phyloP scores from a whole-genome alignment of 2,888 invertebrate species.

The Pristionchus mayeri region DNA sequence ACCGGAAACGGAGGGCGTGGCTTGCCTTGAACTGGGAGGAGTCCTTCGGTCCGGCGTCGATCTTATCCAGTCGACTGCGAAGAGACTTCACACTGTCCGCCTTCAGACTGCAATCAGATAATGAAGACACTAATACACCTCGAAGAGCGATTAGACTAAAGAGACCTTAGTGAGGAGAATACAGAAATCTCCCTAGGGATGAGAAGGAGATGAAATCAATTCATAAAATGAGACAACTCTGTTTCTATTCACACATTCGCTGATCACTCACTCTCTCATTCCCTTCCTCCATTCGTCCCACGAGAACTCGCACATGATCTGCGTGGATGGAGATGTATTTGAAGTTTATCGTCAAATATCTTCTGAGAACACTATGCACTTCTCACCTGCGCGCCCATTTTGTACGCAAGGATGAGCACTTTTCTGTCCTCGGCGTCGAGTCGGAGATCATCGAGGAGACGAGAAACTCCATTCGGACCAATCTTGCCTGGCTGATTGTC shows the following conservation, averaged over 20 bases:
- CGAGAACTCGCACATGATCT: constrained; percentile 92
- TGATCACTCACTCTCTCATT: constrained; percentile 84
- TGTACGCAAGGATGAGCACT: constrained; percentile 95
- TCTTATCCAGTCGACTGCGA: constrained; percentile 54
- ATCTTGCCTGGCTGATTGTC: constrained; percentile 84
- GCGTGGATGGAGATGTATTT: background rate
- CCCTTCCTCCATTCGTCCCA: constrained; percentile 94
- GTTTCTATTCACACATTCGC: background rate
- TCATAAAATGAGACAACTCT: background rate
- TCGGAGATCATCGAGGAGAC: constrained; percentile 92
- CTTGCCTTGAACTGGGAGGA: constrained; percentile 50
- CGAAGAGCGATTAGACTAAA: too few relatives aligned
- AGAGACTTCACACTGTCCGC: constrained; percentile 60
- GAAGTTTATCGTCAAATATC: background rate
- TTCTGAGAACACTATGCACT: background rate
- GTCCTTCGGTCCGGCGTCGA: constrained; percentile 56
- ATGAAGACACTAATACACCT: background rate
- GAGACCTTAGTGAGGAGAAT: too few relatives aligned
- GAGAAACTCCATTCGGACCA: constrained; percentile 94
- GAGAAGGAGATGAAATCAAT: too few relatives aligned
- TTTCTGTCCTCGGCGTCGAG: constrained; percentile 87
- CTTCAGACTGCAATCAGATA: background rate
- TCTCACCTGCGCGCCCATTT: constrained; percentile 88
- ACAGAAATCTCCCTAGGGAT: too few relatives aligned
- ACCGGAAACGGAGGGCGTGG: background rate